Evolutionary conservation across 2,113 vertebrate genomes (phyloP).

Genomic region (Archilochus colubris): DNA sequence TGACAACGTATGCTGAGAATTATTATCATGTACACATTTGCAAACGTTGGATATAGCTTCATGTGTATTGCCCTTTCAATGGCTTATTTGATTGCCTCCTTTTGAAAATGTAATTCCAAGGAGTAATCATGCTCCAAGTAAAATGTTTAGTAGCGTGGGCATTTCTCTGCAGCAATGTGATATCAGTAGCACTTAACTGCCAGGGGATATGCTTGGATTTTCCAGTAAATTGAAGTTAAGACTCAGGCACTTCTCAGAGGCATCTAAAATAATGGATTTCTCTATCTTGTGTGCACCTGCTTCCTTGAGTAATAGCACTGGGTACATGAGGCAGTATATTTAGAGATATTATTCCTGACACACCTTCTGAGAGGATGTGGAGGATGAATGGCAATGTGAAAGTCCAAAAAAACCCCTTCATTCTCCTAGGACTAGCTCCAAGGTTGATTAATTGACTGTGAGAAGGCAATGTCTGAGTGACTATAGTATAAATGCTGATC

Average conservation of each 20-base stretch:
- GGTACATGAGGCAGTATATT: neutral
- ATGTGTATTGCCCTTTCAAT: neutral
- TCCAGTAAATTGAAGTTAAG: neutral
- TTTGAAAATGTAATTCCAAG: neutral
- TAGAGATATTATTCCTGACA: neutral
- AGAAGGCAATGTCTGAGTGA: constrained; percentile 29
- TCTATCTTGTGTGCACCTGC: neutral
- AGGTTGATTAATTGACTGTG: constrained; percentile 30
- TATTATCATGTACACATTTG: neutral
- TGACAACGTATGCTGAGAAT: neutral
- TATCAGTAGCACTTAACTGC: neutral
- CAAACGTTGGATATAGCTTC: neutral
- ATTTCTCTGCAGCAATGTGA: neutral
- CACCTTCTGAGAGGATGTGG: neutral
- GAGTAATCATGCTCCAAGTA: neutral
- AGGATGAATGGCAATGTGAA: neutral
- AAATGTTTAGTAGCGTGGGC: neutral
- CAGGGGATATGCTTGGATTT: neutral
- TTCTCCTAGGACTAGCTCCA: neutral
- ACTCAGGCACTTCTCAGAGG: neutral
- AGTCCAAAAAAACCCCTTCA: neutral
- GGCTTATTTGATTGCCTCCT: neutral
- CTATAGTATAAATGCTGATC: constrained; percentile 13
- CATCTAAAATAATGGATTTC: constrained; percentile 16
- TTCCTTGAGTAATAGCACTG: neutral